Conservation (phyloP, 2,888 invertebrate genomes). For the Ctenicera cuprea region DNA sequence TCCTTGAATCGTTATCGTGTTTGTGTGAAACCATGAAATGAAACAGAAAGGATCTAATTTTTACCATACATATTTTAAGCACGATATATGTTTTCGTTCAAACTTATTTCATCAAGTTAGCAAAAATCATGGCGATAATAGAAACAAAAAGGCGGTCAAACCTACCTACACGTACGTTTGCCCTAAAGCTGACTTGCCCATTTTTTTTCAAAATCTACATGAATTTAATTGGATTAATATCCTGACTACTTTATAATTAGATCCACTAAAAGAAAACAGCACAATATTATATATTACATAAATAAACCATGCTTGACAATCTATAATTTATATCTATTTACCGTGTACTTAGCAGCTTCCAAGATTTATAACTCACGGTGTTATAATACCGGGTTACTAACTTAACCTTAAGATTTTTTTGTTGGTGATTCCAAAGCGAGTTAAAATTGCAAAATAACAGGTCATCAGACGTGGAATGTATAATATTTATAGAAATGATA, state of each 20-base stretch:
- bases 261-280: slow-evolving; percentile 26
- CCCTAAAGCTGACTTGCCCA: slow-evolving; percentile 5
- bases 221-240: slow-evolving; percentile 45
- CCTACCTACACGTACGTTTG: slow-evolving; percentile 13
- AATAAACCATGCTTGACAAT: slow-evolving; percentile 41
- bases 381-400: slow-evolving; percentile 40
- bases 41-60: too few species aligned
- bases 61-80: neutral
- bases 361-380: slow-evolving; percentile 46
- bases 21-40: too few species aligned
- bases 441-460: slow-evolving; percentile 39
- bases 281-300: slow-evolving; percentile 28
- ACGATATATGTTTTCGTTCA: neutral
- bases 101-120: neutral
- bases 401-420: slow-evolving; percentile 41
- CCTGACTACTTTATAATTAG: slow-evolving; percentile 47
- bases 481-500: slow-evolving; percentile 35
- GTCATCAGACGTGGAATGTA: slow-evolving; percentile 31
- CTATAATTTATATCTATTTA: slow-evolving; percentile 51
- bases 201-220: slow-evolving; percentile 35
- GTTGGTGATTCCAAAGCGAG: slow-evolving; percentile 27
- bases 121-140: neutral
- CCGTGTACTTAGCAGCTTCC: slow-evolving; percentile 44
- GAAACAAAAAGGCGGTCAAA: slow-evolving; percentile 3
- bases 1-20: too few species aligned